phyloP scores from a whole-genome alignment of 2,888 invertebrate species.

The Drosophila mulleri region DNA sequence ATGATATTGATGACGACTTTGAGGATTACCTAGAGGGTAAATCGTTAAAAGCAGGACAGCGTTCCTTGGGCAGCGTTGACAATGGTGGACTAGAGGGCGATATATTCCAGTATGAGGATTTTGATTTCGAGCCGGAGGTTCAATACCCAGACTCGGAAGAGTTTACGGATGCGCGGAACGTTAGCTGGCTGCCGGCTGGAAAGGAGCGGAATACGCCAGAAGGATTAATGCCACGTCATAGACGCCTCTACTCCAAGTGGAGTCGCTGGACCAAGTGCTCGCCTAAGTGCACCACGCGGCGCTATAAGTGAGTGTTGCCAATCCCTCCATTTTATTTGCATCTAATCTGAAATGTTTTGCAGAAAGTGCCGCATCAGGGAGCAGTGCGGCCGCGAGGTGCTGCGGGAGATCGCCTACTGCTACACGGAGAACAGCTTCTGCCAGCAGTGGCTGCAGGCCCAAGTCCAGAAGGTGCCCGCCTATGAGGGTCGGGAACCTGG shows the following conservation, averaged over 20 bases:
- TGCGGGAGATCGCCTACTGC: slow-evolving; percentile 94
- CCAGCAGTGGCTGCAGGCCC: slow-evolving; percentile 88
- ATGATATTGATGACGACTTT: slow-evolving; percentile 65
- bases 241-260: slow-evolving; percentile 90
- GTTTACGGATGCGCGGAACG: slow-evolving; percentile 68
- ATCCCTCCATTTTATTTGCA: background rate
- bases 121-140: slow-evolving; percentile 76
- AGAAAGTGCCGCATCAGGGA: slow-evolving; percentile 91
- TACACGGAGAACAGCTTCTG: slow-evolving; percentile 93
- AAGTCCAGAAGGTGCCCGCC: slow-evolving; percentile 81
- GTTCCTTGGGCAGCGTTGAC: slow-evolving; percentile 52
- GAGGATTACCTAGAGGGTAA: slow-evolving; percentile 62
- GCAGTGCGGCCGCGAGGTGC: slow-evolving; percentile 91
- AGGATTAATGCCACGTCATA: slow-evolving; percentile 69
- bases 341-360: slow-evolving; percentile 5
- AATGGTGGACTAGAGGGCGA: slow-evolving; percentile 72
- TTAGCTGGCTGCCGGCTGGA: slow-evolving; percentile 41
- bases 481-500: slow-evolving; percentile 79
- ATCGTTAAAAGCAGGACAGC: slow-evolving; percentile 31
- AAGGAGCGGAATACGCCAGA: slow-evolving; percentile 83
- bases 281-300: slow-evolving; percentile 91
- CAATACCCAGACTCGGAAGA: slow-evolving; percentile 71
- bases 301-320: slow-evolving; percentile 87
- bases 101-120: slow-evolving; percentile 82
- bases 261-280: slow-evolving; percentile 93